Evolutionary conservation across 2,888 invertebrate species (phyloP).

Genomic region (Lapara coniferarum): DNA sequence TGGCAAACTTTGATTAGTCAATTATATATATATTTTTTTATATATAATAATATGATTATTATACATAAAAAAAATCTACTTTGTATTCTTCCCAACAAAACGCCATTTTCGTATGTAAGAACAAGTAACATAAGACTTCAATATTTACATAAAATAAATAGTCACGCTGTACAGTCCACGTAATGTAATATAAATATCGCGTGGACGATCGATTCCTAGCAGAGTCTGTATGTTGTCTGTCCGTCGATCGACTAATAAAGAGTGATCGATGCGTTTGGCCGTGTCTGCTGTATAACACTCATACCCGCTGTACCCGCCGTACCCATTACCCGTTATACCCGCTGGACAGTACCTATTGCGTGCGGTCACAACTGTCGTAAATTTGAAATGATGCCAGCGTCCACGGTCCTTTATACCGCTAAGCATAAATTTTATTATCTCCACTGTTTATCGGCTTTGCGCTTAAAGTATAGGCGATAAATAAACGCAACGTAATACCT

Average conservation of each 20-base stretch:
- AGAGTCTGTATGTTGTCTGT: conserved; percentile 28
- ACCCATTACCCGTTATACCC: conserved; percentile 13
- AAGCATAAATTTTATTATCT: conserved; percentile 53
- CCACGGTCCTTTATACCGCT: conserved; percentile 40
- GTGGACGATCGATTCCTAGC: conserved; percentile 29
- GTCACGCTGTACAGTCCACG: no score
- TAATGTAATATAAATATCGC: conserved; percentile 28
- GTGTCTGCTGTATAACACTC: conserved; percentile 30
- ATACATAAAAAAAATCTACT: no score
- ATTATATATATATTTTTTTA: no score
- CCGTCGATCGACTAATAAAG: conserved; percentile 47
- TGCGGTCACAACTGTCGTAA: conserved; percentile 47
- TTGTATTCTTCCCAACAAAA: no score
- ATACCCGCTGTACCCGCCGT: conserved; percentile 7
- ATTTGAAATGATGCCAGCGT: conserved; percentile 52
- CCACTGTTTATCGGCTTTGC: conserved; percentile 43
- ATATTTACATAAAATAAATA: no score
- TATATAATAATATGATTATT: no score
- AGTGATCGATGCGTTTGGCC: conserved; percentile 47
- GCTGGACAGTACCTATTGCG: conserved; percentile 13
- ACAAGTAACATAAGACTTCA: no score
- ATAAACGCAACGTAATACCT: background rate
- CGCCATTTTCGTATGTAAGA: no score
- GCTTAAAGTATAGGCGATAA: conserved; percentile 33
- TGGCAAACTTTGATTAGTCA: no score